Percentiles rank a stretch among this genome's conserved stretches.
phyloP scores from a whole-genome alignment of 2,113 vertebrate genomes.

The Aegithalos caudatus region DNA sequence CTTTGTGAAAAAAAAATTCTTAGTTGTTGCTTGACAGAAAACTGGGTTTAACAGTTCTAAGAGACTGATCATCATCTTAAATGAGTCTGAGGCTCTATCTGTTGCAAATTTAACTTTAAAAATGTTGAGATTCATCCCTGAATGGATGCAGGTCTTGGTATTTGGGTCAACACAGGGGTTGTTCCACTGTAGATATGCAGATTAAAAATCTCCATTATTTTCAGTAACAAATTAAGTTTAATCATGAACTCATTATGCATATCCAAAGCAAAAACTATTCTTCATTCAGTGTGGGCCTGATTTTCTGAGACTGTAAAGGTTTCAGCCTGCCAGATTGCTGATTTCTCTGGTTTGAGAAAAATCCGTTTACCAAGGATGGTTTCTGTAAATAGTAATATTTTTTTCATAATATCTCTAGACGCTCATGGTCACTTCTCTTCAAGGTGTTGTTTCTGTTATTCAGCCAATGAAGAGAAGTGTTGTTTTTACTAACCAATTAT shows the following conservation, averaged over 20 bases:
- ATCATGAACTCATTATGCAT: neutral
- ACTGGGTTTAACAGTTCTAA: neutral
- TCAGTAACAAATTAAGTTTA: neutral
- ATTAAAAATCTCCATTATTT: neutral
- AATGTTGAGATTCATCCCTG: neutral
- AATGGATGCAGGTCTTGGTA: neutral
- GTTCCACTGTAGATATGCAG: neutral
- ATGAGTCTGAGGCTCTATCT: neutral
- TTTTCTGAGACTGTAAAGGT: too few species aligned
- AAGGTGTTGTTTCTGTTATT: too few species aligned
- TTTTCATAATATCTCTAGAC: too few species aligned
- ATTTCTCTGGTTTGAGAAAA: too few species aligned
- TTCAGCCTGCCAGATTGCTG: too few species aligned
- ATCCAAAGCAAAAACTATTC: neutral
- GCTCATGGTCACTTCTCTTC: too few species aligned
- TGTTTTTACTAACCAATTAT: too few species aligned
- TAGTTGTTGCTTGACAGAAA: neutral
- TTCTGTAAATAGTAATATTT: too few species aligned
- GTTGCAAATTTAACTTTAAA: neutral
- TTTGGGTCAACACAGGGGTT: neutral
- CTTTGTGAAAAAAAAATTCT: neutral
- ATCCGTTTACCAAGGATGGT: too few species aligned
- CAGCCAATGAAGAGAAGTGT: too few species aligned
- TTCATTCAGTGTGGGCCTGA: too few species aligned
- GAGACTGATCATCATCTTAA: neutral